Base-by-base conservation (phyloP, 92 coral and sea anemone genomes). In the Montipora capitata region DNA sequence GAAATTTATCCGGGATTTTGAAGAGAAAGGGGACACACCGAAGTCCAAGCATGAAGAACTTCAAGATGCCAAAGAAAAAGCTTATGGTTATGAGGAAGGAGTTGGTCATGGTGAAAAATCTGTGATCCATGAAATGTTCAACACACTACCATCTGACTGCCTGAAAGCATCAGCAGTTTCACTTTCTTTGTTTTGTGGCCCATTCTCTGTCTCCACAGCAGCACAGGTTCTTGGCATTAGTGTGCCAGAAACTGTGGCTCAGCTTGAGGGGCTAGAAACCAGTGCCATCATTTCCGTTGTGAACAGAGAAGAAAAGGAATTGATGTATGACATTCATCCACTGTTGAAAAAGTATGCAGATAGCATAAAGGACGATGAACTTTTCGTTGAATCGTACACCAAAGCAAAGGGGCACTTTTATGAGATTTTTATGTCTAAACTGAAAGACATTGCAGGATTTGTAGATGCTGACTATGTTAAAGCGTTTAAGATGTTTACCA, bases 261-360 rank as follows among this genome's bases (percentile, higher is more conserved):
- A 18, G 63, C 63, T 80, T 18, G 84, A 80, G 84, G 75, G 84
- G 0, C 74, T 80, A 15, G 64, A 16, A 45, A 20, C 73, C 18
- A 80, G 75, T 66, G 63, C 20, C 27, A 80, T 80, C 7, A 65
- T 80, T 68, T 18, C 2, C 64, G 75, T 80, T 1, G 81, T 57
- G 17, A 18, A 80, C 1, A 54, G 16, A 17, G 75, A 68, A 44
- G 84, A 61, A 17, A 65, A 80, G 10, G 84, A 80, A 5, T 15
- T 20, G 43, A 65, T 42, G 73, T 80, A 80, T 43, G 84, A 80
- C 59, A 80, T 80, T 65, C 84, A 80, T 42, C 84, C 84, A n/a
- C n/a, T n/a, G n/a, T n/a, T n/a, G n/a, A n/a, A n/a, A n/a, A n/a
- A n/a, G n/a, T n/a, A n/a, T n/a, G 84, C 75, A 17, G 51, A 80